phyloP scores from a whole-genome alignment of 2,888 invertebrate species.

The Hedya salicella region DNA sequence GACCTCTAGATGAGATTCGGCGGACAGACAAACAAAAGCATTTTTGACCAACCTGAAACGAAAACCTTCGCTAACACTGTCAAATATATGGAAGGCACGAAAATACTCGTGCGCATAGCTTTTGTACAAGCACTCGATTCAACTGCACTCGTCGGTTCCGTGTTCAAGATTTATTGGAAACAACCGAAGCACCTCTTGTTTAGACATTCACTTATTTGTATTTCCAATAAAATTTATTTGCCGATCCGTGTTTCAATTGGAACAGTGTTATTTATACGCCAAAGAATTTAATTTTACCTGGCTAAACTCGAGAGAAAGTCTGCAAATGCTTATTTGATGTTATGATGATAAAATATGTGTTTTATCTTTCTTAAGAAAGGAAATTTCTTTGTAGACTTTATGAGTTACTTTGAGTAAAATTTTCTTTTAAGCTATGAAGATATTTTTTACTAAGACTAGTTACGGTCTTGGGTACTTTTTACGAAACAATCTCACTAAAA shows the following conservation, averaged over 20 bases:
- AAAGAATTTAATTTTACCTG: constrained; percentile 22
- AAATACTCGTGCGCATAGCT: not conserved
- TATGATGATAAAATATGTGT: not conserved
- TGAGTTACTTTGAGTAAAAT: not conserved
- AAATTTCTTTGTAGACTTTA: no score
- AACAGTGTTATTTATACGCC: constrained; percentile 28
- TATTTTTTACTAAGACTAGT: no score
- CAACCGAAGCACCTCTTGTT: constrained; percentile 30
- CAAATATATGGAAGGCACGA: no score
- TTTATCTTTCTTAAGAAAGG: not conserved
- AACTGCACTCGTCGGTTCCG: constrained; percentile 22
- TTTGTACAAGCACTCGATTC: constrained; percentile 6
- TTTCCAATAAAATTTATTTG: constrained; percentile 29
- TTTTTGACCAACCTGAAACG: no score
- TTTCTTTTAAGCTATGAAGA: not conserved
- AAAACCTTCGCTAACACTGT: no score
- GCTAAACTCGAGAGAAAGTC: constrained; percentile 9
- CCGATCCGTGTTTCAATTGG: constrained; percentile 24
- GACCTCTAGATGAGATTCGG: no score
- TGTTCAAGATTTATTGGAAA: constrained; percentile 32
- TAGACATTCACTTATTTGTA: constrained; percentile 23
- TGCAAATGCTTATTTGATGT: not conserved
- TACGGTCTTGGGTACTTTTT: no score
- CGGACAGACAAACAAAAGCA: no score
- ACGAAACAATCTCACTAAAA: no score